Conservation (phyloP, 2,113 vertebrate genomes). For the Chaetodon trifascialis region DNA sequence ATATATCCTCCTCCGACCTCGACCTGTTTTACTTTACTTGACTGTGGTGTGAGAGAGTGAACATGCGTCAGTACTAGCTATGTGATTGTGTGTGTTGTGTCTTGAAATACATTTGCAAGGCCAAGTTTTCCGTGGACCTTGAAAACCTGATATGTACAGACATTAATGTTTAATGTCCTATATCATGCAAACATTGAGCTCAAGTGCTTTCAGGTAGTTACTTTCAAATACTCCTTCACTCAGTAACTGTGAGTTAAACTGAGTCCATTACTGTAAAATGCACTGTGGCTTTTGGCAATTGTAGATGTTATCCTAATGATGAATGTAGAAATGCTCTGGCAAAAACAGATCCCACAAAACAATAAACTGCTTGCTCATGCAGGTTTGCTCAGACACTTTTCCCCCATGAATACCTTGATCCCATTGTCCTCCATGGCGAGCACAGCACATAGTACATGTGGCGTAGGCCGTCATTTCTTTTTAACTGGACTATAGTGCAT, state of each 20-base stretch:
- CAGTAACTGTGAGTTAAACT: background rate
- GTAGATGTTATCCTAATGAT: background rate
- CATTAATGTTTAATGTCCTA: background rate
- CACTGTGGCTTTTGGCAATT: background rate
- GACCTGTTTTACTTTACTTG: background rate
- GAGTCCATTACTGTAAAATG: background rate
- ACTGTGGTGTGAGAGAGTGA: background rate
- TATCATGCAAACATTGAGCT: background rate
- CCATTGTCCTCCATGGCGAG: background rate
- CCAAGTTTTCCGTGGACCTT: background rate
- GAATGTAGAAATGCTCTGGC: background rate
- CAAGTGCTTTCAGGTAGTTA: background rate
- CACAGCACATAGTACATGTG: background rate
- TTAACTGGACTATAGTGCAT: constrained; percentile 32
- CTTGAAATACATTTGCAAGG: background rate
- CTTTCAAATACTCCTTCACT: background rate
- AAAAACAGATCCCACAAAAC: background rate
- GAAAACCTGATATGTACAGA: background rate
- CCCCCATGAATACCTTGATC: background rate
- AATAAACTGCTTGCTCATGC: background rate
- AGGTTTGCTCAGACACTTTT: constrained; percentile 3
- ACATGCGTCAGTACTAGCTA: background rate
- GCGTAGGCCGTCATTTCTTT: constrained; percentile 27
- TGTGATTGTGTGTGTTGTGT: background rate
- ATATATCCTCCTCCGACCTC: background rate